Base-by-base conservation (phyloP, 2,888 invertebrate genomes). In the Boloria selene region DNA sequence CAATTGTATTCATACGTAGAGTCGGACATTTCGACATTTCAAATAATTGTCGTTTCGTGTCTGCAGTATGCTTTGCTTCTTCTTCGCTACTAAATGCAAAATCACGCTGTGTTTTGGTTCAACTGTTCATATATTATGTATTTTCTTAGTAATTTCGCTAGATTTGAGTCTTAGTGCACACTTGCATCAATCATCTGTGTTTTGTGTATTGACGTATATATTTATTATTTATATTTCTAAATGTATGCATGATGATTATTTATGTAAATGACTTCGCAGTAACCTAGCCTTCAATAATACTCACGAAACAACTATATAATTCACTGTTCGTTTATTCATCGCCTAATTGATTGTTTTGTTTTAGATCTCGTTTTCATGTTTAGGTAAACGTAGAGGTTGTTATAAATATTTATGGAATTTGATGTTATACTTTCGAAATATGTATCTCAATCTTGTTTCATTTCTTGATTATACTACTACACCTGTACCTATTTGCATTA, bases 231-330 rank as follows among this genome's bases (percentile, higher is more conserved):
- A 44, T 47, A 50, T 26, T 64, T 61, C 26, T 61, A 54, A 58
- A 52, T 31, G 49, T 61, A 64, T 61, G 62, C 64, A 66, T 69
- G 66, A 53, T 59, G 53, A 66, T 66, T 53, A 64, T 69, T 60
- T 58, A 64, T 66, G 63, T 58, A 61, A 62, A 69, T 56, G 26
- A 56, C 16, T 45, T 51, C 52, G 51, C 50, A 51, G 49, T 64
- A 58, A 64, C 52, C 56, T 64, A 64, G 61, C 58, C 65, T 62
- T 65, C 65, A 31, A 51, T 61, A 60, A 38, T 45, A 55, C 18
- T 50, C 56, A 66, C 60, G 49, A 62, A 60, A 61, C 59, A 63
- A 61, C 52, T 61, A 61, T 64, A 22, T 53, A 52, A 49, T 59
- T 60, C 50, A 64, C 18, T 55, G 44, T 42, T 56, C 56, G 56